Conservation (phyloP, 2,113 vertebrate genomes). For the Apistogramma diplotaenia region DNA sequence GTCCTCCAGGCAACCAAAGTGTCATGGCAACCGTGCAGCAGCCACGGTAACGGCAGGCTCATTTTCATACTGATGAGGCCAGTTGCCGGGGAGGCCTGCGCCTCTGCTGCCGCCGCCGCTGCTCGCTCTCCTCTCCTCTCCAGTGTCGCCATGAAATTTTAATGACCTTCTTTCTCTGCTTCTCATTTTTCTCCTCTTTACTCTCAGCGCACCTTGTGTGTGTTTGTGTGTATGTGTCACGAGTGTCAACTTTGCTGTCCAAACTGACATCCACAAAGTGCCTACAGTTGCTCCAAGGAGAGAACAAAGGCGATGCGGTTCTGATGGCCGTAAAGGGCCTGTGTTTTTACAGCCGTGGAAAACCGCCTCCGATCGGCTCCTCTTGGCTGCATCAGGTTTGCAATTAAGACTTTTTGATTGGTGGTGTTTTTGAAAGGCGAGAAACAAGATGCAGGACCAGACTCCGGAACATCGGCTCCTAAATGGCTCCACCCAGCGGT, state of each 20-base stretch:
- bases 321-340: slow-evolving; percentile 19
- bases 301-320: slow-evolving; percentile 24
- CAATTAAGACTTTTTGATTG: background rate
- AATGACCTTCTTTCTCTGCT: slow-evolving; percentile 62
- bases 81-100: slow-evolving; percentile 36
- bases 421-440: background rate
- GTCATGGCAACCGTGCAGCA: slow-evolving; percentile 64
- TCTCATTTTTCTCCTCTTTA: slow-evolving; percentile 36
- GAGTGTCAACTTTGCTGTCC: slow-evolving; percentile 14
- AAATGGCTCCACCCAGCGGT: background rate
- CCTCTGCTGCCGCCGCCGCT: background rate
- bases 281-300: background rate
- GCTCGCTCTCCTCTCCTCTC: slow-evolving; percentile 50
- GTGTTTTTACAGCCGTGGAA: slow-evolving; percentile 49
- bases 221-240: slow-evolving; percentile 2
- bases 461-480: background rate
- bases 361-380: slow-evolving; percentile 26
- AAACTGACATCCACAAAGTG: background rate
- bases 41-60: slow-evolving; percentile 59
- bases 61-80: slow-evolving; percentile 73
- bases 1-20: slow-evolving; percentile 40
- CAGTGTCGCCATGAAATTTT: slow-evolving; percentile 65
- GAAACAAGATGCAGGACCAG: background rate
- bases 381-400: slow-evolving; percentile 40
- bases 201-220: background rate